Evolutionary conservation across 2,113 vertebrate genomes (phyloP), one percentile per base, ranked within the genome.

Genomic region (Serilophus lunatus): DNA sequence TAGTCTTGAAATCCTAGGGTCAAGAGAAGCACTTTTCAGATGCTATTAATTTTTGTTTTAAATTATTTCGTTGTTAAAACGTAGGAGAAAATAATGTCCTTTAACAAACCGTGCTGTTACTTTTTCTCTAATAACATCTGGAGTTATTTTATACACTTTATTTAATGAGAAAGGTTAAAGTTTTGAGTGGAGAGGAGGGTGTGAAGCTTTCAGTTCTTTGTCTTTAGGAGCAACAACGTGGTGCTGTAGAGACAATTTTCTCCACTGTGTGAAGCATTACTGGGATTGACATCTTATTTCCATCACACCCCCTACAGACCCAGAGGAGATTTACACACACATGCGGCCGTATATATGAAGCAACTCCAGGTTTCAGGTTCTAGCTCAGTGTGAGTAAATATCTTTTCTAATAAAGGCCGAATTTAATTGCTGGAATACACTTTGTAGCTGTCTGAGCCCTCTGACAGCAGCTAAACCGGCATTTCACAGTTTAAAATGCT

Each of bases 341-440:
- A 10, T 12, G 3, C 23, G 15, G n/a, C 13, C 26, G 22, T 2
- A 25, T 1, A 3, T 1, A 1, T 3, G 1, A 6, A 23, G 7
- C 61, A 59, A 2, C 66, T 35, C 60, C 9, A 9, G 53, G 11
- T 60, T 90, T 91, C 69, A 38, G 6, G 38, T 63, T 66, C 71
- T 26, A 61, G 2, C 47, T 86, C 59, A 66, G 56, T 18, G 33
- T 26, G 17, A 72, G 61, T 35, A 54, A 76, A 35, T 13, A 31
- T 19, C 4, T 54, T 65, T 40, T 28, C 10, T 33, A 53, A 20
- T 3, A 29, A 59, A 64, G 25, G 17, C 31, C 56, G 49, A 18
- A 31, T 85, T 15, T 54, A 24, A 59, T 45, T 33, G 51, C 6
- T 3, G 0, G 15, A 16, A 9, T 29, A 35, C 9, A 6, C 8